Evolutionary conservation across 2,888 invertebrate genomes (phyloP).

Genomic region (Polydrusus pterygomalis): DNA sequence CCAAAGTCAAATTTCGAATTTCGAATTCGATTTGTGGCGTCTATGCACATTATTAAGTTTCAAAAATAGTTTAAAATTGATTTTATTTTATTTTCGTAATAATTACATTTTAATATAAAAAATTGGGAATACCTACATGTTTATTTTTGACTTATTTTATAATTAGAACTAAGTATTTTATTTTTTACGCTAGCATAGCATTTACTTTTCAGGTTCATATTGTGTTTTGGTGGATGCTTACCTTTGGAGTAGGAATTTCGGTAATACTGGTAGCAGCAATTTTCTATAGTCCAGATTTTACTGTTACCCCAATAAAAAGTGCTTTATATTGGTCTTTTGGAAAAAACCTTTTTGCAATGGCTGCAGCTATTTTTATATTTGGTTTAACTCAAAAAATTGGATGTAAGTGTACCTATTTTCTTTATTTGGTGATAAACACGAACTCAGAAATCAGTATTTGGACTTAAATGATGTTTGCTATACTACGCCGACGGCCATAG

Average conservation of each 20-base stretch:
- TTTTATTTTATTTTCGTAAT: too few relatives aligned
- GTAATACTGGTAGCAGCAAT: conserved; percentile 59
- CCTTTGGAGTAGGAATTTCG: conserved; percentile 61
- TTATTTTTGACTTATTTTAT: too few relatives aligned
- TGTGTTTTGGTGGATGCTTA: conserved; percentile 64
- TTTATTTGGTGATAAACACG: neutral
- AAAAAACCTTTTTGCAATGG: conserved; percentile 69
- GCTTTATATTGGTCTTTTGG: conserved; percentile 70
- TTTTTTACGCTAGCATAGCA: neutral
- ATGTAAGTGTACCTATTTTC: conserved; percentile 57
- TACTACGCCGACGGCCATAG: too few relatives aligned
- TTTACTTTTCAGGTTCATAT: conserved; percentile 56
- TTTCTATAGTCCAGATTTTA: conserved; percentile 66
- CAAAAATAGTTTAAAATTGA: too few relatives aligned
- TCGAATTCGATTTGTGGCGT: too few relatives aligned
- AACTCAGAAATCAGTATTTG: too few relatives aligned
- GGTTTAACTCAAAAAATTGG: conserved; percentile 61
- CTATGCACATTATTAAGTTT: too few relatives aligned
- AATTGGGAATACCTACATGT: too few relatives aligned
- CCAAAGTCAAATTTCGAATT: too few relatives aligned
- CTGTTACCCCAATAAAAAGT: conserved; percentile 67
- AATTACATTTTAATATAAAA: too few relatives aligned
- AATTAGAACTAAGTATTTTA: too few relatives aligned
- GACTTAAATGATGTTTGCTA: too few relatives aligned
- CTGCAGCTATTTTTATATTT: conserved; percentile 64